These are phyloP conservation scores for Colaptes auratus DNA, from an alignment of 2,113 vertebrate genomes.

Conservation along the genomic window DNA sequence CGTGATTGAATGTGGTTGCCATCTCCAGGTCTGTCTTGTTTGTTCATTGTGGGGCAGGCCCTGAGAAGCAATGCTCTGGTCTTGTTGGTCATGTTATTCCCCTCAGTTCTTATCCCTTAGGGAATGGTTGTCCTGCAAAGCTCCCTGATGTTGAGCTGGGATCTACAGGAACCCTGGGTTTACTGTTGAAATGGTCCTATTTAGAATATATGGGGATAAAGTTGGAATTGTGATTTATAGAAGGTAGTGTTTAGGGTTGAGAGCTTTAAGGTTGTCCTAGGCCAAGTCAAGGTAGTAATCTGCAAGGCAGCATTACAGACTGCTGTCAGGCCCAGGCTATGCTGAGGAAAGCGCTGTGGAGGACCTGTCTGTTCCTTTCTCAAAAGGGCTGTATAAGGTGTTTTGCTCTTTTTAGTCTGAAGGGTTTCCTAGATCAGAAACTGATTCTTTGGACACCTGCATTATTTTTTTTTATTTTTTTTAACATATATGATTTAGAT, in stretches of 20 bases:
- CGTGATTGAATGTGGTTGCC: not conserved
- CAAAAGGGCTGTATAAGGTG: not conserved
- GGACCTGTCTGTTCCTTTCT: not conserved
- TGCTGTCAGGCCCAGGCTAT: not conserved
- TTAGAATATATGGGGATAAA: not conserved
- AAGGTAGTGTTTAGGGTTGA: not conserved
- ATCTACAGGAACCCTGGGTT: not conserved
- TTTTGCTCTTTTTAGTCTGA: not conserved
- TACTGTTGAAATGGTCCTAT: not conserved
- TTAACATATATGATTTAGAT: not conserved
- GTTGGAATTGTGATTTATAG: not conserved
- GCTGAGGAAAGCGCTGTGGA: not conserved
- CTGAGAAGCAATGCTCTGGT: not conserved
- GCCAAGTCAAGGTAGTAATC: not conserved
- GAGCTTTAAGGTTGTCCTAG: not conserved
- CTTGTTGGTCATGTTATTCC: not conserved
- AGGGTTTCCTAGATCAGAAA: not conserved
- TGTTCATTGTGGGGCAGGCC: not conserved
- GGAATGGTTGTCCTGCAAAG: not conserved
- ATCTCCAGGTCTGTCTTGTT: not conserved
- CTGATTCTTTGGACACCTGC: not conserved
- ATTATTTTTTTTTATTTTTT: not conserved
- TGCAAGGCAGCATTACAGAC: not conserved
- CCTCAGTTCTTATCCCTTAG: not conserved
- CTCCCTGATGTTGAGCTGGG: not conserved